phyloP scores from a whole-genome alignment of 1,140 invertebrate genomes.

The Eriosoma lanigerum region DNA sequence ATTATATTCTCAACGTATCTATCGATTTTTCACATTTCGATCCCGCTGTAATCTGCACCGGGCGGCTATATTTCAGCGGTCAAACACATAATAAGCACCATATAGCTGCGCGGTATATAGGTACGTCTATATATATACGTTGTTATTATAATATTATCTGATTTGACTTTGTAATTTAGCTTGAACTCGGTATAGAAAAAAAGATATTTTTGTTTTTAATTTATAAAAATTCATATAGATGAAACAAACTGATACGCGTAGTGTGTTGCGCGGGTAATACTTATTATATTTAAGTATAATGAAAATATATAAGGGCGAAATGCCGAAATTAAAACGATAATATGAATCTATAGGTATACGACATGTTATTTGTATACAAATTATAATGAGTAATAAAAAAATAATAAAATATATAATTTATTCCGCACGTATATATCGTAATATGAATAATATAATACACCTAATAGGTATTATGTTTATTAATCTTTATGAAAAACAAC shows the following conservation, averaged over 20 bases:
- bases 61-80: neutral
- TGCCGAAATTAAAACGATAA: neutral
- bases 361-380: no score
- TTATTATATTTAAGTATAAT: no score
- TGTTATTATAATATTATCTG: slow-evolving; percentile 43
- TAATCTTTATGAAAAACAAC: no score
- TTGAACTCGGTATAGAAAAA: neutral
- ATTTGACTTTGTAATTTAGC: slow-evolving; percentile 18
- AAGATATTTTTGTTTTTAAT: neutral
- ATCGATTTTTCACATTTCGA: slow-evolving; percentile 35
- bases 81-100: neutral
- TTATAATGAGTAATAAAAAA: no score
- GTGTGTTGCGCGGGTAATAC: no score
- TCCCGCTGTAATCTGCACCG: neutral
- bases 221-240: neutral
- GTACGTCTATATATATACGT: slow-evolving; percentile 8
- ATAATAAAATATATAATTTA: no score
- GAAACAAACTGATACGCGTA: no score
- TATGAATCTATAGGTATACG: no score
- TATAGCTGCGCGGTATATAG: no score
- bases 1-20: slow-evolving; percentile 22
- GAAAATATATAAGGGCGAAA: neutral
- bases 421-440: no score
- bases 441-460: no score
- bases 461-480: no score